Conservation (phyloP, 1,140 invertebrate species). For the Sycophaga agraensis region DNA sequence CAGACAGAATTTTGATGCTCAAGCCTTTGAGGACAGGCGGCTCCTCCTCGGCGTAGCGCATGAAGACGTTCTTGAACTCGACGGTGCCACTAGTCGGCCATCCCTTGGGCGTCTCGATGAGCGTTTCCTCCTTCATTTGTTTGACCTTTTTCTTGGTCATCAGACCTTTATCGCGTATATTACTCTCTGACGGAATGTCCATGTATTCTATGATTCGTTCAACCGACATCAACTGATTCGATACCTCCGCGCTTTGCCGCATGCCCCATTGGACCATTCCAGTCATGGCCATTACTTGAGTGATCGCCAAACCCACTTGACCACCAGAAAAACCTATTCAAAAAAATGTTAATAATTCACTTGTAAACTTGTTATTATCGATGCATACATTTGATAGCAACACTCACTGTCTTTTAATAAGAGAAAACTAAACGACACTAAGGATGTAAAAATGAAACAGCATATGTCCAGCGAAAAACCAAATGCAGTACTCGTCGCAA, state of each 20-base stretch:
- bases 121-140: slow-evolving; percentile 18
- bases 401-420: slow-evolving; percentile 39
- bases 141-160: slow-evolving; percentile 42
- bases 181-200: slow-evolving; percentile 62
- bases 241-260: slow-evolving; percentile 73
- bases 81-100: slow-evolving; percentile 77
- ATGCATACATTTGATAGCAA: no score
- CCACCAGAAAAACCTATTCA: slow-evolving; percentile 48
- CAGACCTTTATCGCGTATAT: slow-evolving; percentile 50
- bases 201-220: slow-evolving; percentile 79
- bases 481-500: slow-evolving; percentile 70
- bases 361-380: no score
- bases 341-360: not conserved
- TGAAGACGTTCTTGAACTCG: slow-evolving; percentile 57
- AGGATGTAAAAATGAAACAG: slow-evolving; percentile 68
- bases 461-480: slow-evolving; percentile 72
- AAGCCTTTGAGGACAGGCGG: slow-evolving; percentile 63
- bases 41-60: slow-evolving; percentile 60
- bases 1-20: slow-evolving; percentile 55
- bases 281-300: slow-evolving; percentile 60
- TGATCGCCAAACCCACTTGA: slow-evolving; percentile 62
- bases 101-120: slow-evolving; percentile 49
- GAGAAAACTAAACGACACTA: slow-evolving; percentile 67
- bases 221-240: slow-evolving; percentile 79
- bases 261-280: slow-evolving; percentile 75